Evolutionary conservation across 2,113 vertebrate genomes (phyloP), one percentile per base, ranked within the genome.

Genomic region (Tautogolabrus adspersus): DNA sequence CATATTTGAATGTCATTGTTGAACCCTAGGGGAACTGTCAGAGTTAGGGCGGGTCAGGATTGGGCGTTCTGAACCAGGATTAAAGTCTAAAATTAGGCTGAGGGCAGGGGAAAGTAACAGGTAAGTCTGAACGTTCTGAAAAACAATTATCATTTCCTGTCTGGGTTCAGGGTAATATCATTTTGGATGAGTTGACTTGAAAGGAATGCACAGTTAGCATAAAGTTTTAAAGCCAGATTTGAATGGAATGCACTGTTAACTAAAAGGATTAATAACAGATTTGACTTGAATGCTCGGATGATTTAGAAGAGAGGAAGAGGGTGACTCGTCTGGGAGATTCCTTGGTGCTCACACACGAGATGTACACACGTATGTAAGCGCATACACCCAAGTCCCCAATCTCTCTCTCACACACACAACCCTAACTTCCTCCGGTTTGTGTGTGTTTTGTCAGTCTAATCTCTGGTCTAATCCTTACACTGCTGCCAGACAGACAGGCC

Each of bases 371-470:
- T 66, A 58, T 61, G 49, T 70, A 34, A 44, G 58, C 75, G 62
- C 75, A 66, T 64, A 62, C 66, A 72, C 63, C 58, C 76, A 77
- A 64, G 47, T 47, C 63, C 46, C 21, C 73, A 47, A 66, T 75
- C 59, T 54, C 26, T n/a, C 37, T 60, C 49, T 13, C 73, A 88
- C 69, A 77, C 44, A 73, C 81, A 82, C 66, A 77, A 63, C 85
- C 52, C 71, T 65, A 75, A 89, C 85, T 92, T 93, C 90, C 90
- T 89, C 79, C 65, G 82, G 90, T 87, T 80, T 87, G 77, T 92
- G 89, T 91, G 90, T 90, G 89, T 91, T 89, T 92, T 92, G 87
- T 90, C 86, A 83, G 83, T 88, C 77, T 92, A 92, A 90, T 91
- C 89, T 93, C 73, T 72, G 85, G 71, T 87, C 81, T 92, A 93